A percentile compares a stretch with the other conserved stretches of the same genome.
These are phyloP conservation scores for Ricordea florida DNA, from an alignment of 92 coral and sea anemone species.

Conservation along the genomic window DNA sequence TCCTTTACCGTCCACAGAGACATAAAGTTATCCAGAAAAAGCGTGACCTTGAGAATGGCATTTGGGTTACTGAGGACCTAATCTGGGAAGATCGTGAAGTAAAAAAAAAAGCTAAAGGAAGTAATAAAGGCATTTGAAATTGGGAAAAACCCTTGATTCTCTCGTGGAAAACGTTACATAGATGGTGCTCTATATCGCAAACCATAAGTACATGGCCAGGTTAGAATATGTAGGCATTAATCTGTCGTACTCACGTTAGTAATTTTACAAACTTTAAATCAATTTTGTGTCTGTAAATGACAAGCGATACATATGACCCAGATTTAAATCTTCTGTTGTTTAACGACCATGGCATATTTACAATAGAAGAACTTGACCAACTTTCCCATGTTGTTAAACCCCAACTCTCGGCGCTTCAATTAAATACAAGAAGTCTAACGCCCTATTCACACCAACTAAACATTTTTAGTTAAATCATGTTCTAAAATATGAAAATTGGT, in stretches of 20 bases:
- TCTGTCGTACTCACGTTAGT: neutral
- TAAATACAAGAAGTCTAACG: too few species aligned
- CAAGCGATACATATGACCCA: too few species aligned
- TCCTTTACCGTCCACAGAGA: slow-evolving; percentile 31
- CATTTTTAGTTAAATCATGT: too few species aligned
- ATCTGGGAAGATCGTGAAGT: neutral
- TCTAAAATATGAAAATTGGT: too few species aligned
- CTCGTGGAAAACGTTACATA: slow-evolving; percentile 20
- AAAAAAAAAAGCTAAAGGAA: neutral
- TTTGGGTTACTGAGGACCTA: too few species aligned
- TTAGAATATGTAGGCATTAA: neutral
- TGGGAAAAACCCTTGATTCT: slow-evolving; percentile 32
- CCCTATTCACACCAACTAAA: too few species aligned
- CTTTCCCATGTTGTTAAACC: slow-evolving; percentile 4
- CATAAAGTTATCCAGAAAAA: neutral
- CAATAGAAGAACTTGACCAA: too few species aligned
- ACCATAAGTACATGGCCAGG: too few species aligned
- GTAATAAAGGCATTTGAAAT: slow-evolving; percentile 4
- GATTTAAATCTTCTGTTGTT: too few species aligned
- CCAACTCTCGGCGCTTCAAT: too few species aligned
- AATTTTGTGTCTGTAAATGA: slow-evolving; percentile 1
- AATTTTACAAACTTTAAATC: neutral
- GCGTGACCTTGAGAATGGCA: neutral
- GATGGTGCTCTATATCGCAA: slow-evolving; percentile 17
- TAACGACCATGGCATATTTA: too few species aligned